A percentile compares a stretch with the other conserved stretches of the same genome.
phyloP scores from a whole-genome alignment of 2,797 vertebrate genomes.

The Channa striata region DNA sequence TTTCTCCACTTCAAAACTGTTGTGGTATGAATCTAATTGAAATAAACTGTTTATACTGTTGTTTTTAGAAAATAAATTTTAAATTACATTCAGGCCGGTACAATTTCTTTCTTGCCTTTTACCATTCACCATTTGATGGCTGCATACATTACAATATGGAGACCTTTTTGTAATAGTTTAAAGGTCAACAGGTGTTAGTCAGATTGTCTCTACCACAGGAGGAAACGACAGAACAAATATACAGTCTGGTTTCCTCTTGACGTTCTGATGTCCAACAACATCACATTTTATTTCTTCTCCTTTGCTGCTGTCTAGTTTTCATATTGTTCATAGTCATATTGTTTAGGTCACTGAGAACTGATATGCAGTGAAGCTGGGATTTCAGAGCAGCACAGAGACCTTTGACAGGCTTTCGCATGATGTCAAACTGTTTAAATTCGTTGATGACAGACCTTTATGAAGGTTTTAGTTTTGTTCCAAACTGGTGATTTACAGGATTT shows the following conservation, averaged over 20 bases:
- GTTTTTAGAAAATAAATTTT: no score
- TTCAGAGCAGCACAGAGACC: no score
- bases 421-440: no score
- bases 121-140: neutral
- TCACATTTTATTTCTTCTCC: neutral
- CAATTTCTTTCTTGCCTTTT: neutral
- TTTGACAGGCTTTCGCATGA: no score
- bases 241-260: neutral
- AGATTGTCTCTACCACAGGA: constrained; percentile 59
- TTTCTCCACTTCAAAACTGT: neutral
- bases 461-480: neutral
- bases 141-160: neutral
- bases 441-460: neutral
- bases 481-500: no score
- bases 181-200: constrained; percentile 49
- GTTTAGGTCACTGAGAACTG: no score
- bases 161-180: neutral
- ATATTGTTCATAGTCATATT: no score
- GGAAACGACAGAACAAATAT: neutral
- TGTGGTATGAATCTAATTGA: neutral
- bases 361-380: no score
- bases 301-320: neutral
- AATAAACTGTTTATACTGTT: no score
- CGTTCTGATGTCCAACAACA: neutral
- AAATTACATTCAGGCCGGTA: neutral